Conservation (phyloP, 2,113 vertebrate genomes). For the Amia ocellicauda region DNA sequence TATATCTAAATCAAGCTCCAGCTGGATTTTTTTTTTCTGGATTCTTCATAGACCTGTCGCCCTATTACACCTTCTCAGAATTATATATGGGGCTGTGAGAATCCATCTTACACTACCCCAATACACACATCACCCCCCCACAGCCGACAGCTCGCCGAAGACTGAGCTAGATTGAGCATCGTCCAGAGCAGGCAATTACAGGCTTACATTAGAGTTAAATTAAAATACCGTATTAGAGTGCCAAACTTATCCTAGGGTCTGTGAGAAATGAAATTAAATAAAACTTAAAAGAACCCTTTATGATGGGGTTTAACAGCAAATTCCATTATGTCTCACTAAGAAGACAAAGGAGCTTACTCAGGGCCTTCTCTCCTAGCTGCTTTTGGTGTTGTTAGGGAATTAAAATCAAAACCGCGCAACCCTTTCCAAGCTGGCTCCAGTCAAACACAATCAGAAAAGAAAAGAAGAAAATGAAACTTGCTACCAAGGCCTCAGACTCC, state of each 20-base stretch:
- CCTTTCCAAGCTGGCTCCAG: no score
- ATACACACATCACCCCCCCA: conserved; percentile 2
- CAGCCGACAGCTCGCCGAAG: background rate
- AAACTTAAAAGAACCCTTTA: conserved; percentile 15
- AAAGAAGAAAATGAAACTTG: no score
- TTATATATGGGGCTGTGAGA: background rate
- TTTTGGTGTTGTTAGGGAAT: no score
- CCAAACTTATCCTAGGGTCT: background rate
- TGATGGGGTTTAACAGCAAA: background rate
- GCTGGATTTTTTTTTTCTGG: no score
- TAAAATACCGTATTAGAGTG: conserved; percentile 19
- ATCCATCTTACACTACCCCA: background rate
- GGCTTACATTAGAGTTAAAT: conserved; percentile 23
- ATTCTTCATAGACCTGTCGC: background rate
- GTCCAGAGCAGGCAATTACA: background rate
- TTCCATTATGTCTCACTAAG: conserved; percentile 1
- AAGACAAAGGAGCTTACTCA: background rate
- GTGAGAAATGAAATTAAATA: conserved; percentile 21
- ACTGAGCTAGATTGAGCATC: background rate
- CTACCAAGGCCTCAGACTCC: no score
- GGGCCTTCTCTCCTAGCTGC: background rate
- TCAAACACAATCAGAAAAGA: no score
- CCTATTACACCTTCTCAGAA: background rate
- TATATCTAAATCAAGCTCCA: no score
- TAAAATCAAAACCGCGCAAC: no score